Evolutionary conservation across 1,140 invertebrate genomes (phyloP).

Genomic region (Achatina immaculata): DNA sequence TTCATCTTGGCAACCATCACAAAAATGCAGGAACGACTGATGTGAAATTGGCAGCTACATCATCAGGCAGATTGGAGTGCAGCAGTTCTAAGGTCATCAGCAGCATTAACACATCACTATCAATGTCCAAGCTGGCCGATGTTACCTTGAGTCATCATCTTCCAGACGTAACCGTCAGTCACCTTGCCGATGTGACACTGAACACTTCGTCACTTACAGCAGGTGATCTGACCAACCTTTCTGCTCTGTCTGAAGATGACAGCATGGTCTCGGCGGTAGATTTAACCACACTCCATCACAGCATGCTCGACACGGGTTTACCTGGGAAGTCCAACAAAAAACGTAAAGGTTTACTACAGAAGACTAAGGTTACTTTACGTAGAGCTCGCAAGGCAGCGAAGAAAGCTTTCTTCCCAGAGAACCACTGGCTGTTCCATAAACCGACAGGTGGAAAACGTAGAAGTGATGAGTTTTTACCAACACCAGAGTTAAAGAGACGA

Average conservation of each 20-base stretch:
- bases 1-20: slow-evolving; percentile 6
- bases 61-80: slow-evolving; percentile 25
- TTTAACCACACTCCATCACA: slow-evolving; percentile 20
- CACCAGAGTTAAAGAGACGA: neutral
- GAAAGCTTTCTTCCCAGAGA: slow-evolving; percentile 47
- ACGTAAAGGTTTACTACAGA: slow-evolving; percentile 34
- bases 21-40: neutral
- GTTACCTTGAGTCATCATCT: slow-evolving; percentile 4
- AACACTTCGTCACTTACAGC: slow-evolving; percentile 12
- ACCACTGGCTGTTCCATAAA: slow-evolving; percentile 37
- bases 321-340: slow-evolving; percentile 17
- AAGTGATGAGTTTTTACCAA: slow-evolving; percentile 40
- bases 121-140: slow-evolving; percentile 26
- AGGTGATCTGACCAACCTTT: slow-evolving; percentile 6
- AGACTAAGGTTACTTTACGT: slow-evolving; percentile 42
- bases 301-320: slow-evolving; percentile 29
- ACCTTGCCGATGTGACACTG: slow-evolving; percentile 21
- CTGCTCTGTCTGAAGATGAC: slow-evolving; percentile 27
- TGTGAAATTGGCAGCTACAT: neutral
- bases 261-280: slow-evolving; percentile 9
- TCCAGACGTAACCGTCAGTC: slow-evolving; percentile 33
- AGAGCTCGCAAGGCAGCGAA: slow-evolving; percentile 42
- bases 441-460: slow-evolving; percentile 33
- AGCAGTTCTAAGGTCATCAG: neutral
- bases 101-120: slow-evolving; percentile 21